Evolutionary conservation across 2,113 vertebrate species (phyloP).

Genomic region (Mesoclemmys tuberculata): DNA sequence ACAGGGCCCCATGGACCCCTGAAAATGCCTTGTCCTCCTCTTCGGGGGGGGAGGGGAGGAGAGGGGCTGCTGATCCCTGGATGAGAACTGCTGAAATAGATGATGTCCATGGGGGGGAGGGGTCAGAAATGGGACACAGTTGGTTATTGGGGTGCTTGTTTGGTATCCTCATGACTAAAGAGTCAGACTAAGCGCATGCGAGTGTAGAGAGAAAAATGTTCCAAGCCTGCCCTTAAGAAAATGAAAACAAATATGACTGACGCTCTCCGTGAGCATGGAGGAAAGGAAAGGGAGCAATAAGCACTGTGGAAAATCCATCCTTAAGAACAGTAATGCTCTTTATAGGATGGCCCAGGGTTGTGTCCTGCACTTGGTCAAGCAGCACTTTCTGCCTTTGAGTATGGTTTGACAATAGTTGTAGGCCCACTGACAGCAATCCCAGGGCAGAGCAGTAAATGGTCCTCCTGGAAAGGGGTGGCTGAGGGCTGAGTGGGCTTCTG

Average conservation of each 20-base stretch:
- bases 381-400: not conserved
- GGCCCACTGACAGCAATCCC: no score
- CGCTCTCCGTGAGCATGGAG: not conserved
- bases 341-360: not conserved
- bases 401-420: not conserved
- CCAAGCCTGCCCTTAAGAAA: not conserved
- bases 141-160: not conserved
- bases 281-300: not conserved
- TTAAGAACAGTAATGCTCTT: not conserved
- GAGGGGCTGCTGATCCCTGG: no score
- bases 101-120: not conserved
- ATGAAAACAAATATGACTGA: not conserved
- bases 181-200: not conserved
- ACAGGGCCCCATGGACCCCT: no score
- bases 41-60: no score
- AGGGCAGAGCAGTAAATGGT: no score
- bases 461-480: no score
- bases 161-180: not conserved
- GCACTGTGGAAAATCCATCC: not conserved
- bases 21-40: no score
- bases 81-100: no score
- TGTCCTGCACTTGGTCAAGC: accelerated
- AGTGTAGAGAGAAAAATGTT: not conserved
- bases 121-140: not conserved
- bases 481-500: no score